A percentile compares a stretch with the other conserved stretches of the same genome.
These are phyloP conservation scores for Vanessa atalanta DNA, from an alignment of 1,140 invertebrate genomes.

Conservation along the genomic window DNA sequence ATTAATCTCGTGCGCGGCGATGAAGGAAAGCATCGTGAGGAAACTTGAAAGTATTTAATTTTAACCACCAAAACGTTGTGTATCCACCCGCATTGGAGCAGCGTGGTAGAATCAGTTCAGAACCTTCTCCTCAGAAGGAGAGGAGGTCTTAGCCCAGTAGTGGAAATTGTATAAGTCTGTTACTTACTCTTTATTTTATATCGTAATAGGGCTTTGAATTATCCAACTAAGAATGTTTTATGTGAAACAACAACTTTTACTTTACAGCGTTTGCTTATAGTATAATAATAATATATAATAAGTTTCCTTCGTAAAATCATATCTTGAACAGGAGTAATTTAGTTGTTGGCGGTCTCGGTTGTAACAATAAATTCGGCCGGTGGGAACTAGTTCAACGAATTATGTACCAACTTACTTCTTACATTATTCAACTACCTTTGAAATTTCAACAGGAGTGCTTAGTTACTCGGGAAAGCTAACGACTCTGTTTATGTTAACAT, in stretches of 20 bases:
- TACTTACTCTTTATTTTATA: background rate
- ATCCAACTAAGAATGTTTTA: background rate
- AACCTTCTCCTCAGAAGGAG: too few relatives aligned
- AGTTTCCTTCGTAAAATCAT: slow-evolving; percentile 7
- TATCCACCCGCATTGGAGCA: too few relatives aligned
- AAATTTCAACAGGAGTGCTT: background rate
- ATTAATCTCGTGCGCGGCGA: too few relatives aligned
- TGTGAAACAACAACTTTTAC: background rate
- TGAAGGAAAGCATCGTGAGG: too few relatives aligned
- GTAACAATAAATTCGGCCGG: slow-evolving; percentile 9
- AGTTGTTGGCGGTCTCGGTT: slow-evolving; percentile 8
- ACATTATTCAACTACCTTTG: slow-evolving; percentile 20
- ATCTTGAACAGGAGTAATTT: slow-evolving; percentile 7
- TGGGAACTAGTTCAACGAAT: slow-evolving; percentile 10
- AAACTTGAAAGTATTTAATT: too few relatives aligned
- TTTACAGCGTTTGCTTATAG: background rate
- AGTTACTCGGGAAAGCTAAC: background rate
- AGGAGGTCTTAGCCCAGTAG: too few relatives aligned
- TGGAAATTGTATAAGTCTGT: background rate
- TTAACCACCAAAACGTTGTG: too few relatives aligned
- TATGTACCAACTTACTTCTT: slow-evolving; percentile 15
- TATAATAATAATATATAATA: background rate
- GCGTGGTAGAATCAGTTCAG: too few relatives aligned
- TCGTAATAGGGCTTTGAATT: background rate
- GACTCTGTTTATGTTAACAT: slow-evolving; percentile 1